Base-by-base conservation (phyloP, 2,888 invertebrate genomes). In the Operophtera brumata region DNA sequence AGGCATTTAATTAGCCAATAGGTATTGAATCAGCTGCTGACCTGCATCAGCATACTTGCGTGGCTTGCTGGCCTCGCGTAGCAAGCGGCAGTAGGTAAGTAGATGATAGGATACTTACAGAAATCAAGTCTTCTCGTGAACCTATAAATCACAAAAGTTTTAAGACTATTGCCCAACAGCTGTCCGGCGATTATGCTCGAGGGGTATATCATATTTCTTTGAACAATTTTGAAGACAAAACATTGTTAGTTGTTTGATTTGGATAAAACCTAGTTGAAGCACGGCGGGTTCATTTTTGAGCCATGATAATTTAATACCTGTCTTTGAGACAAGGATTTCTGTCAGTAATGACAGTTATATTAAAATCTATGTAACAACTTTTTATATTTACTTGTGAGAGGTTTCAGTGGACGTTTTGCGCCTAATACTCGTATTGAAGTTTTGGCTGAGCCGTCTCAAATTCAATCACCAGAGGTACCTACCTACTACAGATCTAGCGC, bases 141-240 rank as follows among this genome's bases (percentile, higher is more conserved):
- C 48, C 69, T 68, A 37, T 30, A 43, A 14, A 66, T 50, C 35
- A 61, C 25, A 44, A 70, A 49, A 56, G 64, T 61, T 58, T 70
- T 64, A 62, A 73, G 35, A 36, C 66, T 49, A 60, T 54, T 76
- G 53, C 57, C 63, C 47, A 74, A 57, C 42, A 77, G 61, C 53
- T 75, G 71, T 64, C 71, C 75, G 54, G 74, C 58, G 48, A 74
- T 56, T 46, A 57, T 66, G 66, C 78, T 80, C 79, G 71, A 61
- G 71, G 72, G 71, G 65, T 75, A 70, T 80, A 72, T 78, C 86
- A 86, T 86, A 78, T 82, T 85, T 80, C 69, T 62, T 57, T 65
- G 49, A 54, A 65, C 59, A 66, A 66, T 67, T 71, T 70, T 60
- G 62, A 62, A 48, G 54, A 54, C 54, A 57, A 61, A 66, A 53